These are phyloP conservation scores for Formica selysi DNA, from an alignment of 1,140 invertebrate species.

Conservation along the genomic window DNA sequence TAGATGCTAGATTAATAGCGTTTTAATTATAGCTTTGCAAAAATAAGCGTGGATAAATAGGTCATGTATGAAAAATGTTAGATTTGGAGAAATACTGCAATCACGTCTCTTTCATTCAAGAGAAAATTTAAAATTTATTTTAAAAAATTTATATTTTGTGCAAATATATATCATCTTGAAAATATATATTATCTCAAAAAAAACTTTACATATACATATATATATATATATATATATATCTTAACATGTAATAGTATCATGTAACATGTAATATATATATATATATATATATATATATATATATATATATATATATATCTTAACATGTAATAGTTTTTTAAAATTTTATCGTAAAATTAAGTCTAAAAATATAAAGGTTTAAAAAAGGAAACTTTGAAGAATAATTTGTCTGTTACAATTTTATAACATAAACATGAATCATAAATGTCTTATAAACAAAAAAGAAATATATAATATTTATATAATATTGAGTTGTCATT, in stretches of 20 bases:
- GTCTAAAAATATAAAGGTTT: background rate
- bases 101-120: background rate
- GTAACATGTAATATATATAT: too few relatives aligned
- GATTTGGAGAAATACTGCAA: background rate
- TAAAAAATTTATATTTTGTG: background rate
- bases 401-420: background rate
- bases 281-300: background rate
- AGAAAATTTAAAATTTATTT: background rate
- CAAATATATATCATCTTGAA: background rate
- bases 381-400: background rate
- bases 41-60: constrained; percentile 16
- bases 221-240: background rate
- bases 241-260: background rate
- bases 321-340: too few relatives aligned
- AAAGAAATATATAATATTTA: constrained; percentile 22
- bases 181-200: background rate
- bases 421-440: too few relatives aligned
- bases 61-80: background rate
- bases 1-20: constrained; percentile 34
- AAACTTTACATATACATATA: background rate
- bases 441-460: background rate
- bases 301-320: background rate
- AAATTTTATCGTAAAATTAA: background rate
- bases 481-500: background rate
- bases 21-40: constrained; percentile 42